Base-by-base conservation (phyloP, 1,140 invertebrate species). In the Leptinotarsa undecemlineata region DNA sequence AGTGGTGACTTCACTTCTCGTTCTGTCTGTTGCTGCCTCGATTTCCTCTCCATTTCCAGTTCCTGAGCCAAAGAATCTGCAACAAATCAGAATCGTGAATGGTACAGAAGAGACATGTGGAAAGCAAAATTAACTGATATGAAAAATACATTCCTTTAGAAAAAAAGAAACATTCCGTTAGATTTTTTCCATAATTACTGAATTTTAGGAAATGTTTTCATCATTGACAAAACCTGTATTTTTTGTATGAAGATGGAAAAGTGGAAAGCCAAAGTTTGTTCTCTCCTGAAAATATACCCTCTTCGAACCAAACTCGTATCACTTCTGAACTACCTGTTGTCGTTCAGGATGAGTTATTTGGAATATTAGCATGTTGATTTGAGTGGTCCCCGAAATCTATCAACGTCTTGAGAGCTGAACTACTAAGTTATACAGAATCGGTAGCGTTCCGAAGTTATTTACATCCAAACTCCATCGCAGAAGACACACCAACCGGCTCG, bases 31-130 rank as follows among this genome's bases (percentile, higher is more conserved):
- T 94, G 92, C 81, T 93, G 93, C 73, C 93, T 90, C 51, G 91
- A 90, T 85, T 95, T 95, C 85, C 93, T 89, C 83, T 95, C 94
- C 88, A 94, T 89, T 86, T 95, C 93, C 79, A 95, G 88, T 85
- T 95, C 94, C 84, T 95, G 93, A 66, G 92, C 93, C 81, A 95
- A 86, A 62, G 93, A 92, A 88, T 95, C 93, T 95, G 88, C 78
- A 88, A 89, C 82, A 83, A 81, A 82, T 78, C 72, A 63, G 6
- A 47, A 17, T 20, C 17, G 20, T 20, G 11, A n/a, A 19, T 61
- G 11, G 20, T n/a, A 20, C 17, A 20, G 20, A 6, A n/a, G 60
- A 6, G 17, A 17, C 60, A 61, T 15, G 17, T 61, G 60, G 60
- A 61, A 20, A 17, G 8, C 33, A 33, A 23, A 21, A 21, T 21